Conservation (phyloP, 2,113 vertebrate genomes). For the Terrapene triunguis region DNA sequence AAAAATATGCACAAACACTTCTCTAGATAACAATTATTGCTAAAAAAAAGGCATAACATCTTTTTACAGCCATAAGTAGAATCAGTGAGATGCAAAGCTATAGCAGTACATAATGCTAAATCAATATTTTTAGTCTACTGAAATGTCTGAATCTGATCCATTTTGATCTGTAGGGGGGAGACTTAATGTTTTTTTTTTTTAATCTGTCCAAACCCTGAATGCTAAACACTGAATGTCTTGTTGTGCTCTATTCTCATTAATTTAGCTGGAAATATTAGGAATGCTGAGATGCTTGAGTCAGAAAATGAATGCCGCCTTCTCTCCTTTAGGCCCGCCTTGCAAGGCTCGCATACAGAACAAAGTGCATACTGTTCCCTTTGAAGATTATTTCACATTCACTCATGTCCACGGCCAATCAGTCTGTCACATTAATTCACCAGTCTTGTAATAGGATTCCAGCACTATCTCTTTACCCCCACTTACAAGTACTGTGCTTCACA, state of each 20-base stretch:
- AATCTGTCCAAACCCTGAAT: constrained; percentile 36
- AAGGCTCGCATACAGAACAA: constrained; percentile 39
- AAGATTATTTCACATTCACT: constrained; percentile 44
- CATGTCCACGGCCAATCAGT: constrained; percentile 20
- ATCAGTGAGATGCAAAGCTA: constrained; percentile 62
- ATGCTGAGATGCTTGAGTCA: constrained; percentile 40
- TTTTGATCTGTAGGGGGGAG: background rate
- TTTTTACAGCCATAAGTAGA: constrained; percentile 59
- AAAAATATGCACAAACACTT: constrained; percentile 66
- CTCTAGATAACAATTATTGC: constrained; percentile 65
- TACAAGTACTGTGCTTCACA: constrained; percentile 55
- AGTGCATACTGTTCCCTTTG: constrained; percentile 25
- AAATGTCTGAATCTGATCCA: constrained; percentile 36
- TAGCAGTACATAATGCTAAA: constrained; percentile 49
- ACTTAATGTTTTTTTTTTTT: background rate
- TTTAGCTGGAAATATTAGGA: constrained; percentile 23
- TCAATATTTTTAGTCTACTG: constrained; percentile 59
- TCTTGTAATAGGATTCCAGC: constrained; percentile 46
- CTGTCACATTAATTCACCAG: constrained; percentile 14
- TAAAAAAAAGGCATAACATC: constrained; percentile 55
- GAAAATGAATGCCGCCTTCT: constrained; percentile 13
- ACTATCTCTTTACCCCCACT: constrained; percentile 59
- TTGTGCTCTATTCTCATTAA: background rate
- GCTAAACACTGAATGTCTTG: constrained; percentile 28
- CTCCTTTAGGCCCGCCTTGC: constrained; percentile 37